Evolutionary conservation across 1,140 invertebrate species (phyloP), one percentile per base, ranked within the genome.

Genomic region (Drosophila bifasciata): DNA sequence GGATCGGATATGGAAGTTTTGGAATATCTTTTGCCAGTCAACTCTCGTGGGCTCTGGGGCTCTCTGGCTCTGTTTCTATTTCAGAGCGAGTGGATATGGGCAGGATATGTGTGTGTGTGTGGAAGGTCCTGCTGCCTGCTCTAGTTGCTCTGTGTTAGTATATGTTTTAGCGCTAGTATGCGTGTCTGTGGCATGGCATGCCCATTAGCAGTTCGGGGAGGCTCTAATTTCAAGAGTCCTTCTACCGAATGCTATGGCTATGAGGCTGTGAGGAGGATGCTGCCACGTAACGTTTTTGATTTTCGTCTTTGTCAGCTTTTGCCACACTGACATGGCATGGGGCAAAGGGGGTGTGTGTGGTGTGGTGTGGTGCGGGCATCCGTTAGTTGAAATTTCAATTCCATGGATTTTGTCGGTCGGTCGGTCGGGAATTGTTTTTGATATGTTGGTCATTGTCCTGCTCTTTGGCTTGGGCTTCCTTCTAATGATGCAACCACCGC

Each of bases 1-100:
- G 79, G 70, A 90, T 78, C 79, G 88, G 83, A 90, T 90, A 90
- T 90, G 79, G 88, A 79, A 88, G 88, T 88, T 51, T 88, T 90
- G 88, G 74, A 90, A 90, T 90, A 88, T 85, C 84, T 90, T 88
- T 79, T 85, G 68, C 66, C 74, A 62, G 61, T 75, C 59, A 67
- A 70, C 73, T 76, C 63, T 41, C 21, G 44, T 62, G 59, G 57
- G 40, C 58, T 56, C 57, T 25, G 45, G 51, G 19, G 19, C 19
- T n/a, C 52, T 56, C 45, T 25, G 7, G 43, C 25, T 25, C n/a
- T 44, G 25, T 62, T 50, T 23, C 25, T 48, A 59, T 45, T 41
- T 32, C 50, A 53, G 0, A 11, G 32, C 53, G 25, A 53, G 46
- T 52, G 73, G 55, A 49, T 62, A 56, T 69, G 74, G 69, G 69